These are phyloP conservation scores for Lottia gigantea DNA, from an alignment of 2,888 invertebrate genomes.

Conservation along the genomic window DNA sequence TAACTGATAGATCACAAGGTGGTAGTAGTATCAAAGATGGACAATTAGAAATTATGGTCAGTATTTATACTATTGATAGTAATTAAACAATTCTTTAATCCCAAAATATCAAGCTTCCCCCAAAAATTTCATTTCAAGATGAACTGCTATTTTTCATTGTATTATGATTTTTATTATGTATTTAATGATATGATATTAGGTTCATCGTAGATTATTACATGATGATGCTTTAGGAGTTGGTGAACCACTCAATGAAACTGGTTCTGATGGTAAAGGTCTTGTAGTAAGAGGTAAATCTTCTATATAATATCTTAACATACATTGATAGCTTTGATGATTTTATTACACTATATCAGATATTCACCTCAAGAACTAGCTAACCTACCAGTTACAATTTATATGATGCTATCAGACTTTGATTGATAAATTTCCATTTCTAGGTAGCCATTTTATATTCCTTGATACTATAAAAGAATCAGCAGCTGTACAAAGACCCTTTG, in stretches of 20 bases:
- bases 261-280: conserved; percentile 68
- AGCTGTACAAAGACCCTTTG: conserved; percentile 51
- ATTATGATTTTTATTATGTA: background rate
- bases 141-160: no score
- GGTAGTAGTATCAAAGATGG: conserved; percentile 66
- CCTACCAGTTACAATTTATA: no score
- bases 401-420: no score
- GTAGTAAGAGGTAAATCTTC: conserved; percentile 59
- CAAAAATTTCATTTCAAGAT: no score
- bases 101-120: no score
- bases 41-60: conserved; percentile 67
- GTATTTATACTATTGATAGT: background rate
- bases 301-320: no score
- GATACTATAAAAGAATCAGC: conserved; percentile 47
- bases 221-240: conserved; percentile 95
- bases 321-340: no score
- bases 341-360: no score
- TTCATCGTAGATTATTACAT: conserved; percentile 84
- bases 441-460: conserved; percentile 59
- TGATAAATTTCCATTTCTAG: conserved; percentile 35
- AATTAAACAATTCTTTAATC: no score
- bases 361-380: no score
- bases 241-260: conserved; percentile 87
- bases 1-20: conserved; percentile 70
- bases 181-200: conserved; percentile 55